Conservation (phyloP, 1,140 invertebrate genomes). For the Papilio machaon region DNA sequence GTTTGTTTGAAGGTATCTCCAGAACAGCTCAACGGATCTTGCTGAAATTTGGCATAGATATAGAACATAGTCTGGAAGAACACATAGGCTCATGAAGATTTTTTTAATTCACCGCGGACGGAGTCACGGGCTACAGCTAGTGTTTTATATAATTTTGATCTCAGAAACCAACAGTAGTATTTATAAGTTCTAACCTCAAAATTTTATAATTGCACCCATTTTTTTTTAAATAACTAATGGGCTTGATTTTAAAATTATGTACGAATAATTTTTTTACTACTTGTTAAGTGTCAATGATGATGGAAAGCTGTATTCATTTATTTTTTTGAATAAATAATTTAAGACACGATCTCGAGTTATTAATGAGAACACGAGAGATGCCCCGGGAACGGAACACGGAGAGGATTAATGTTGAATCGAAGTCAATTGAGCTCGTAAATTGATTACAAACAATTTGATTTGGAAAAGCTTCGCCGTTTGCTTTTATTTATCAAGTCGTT, state of each 20-base stretch:
- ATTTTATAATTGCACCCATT: no score
- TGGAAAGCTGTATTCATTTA: not conserved
- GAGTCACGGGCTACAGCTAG: no score
- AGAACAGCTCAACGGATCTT: no score
- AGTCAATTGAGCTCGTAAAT: conserved; percentile 21
- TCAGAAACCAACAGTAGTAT: no score
- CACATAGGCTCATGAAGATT: no score
- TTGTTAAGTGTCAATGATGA: not conserved
- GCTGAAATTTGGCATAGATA: no score
- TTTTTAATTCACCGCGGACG: no score
- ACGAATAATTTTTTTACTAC: not conserved
- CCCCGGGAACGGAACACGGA: conserved; percentile 15
- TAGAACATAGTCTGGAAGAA: no score
- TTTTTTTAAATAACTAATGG: no score
- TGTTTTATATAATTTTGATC: no score
- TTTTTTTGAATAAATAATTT: not conserved
- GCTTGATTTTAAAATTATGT: not conserved
- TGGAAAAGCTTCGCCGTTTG: conserved; percentile 23
- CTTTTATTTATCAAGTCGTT: conserved; percentile 22
- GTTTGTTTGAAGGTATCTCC: no score
- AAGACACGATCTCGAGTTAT: conserved; percentile 4
- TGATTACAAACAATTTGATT: conserved; percentile 26
- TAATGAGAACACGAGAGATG: conserved; percentile 3
- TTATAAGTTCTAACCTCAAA: no score
- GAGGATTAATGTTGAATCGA: conserved; percentile 15